Conservation (phyloP, 2,888 invertebrate genomes). For the Pardosa pseudoannulata region DNA sequence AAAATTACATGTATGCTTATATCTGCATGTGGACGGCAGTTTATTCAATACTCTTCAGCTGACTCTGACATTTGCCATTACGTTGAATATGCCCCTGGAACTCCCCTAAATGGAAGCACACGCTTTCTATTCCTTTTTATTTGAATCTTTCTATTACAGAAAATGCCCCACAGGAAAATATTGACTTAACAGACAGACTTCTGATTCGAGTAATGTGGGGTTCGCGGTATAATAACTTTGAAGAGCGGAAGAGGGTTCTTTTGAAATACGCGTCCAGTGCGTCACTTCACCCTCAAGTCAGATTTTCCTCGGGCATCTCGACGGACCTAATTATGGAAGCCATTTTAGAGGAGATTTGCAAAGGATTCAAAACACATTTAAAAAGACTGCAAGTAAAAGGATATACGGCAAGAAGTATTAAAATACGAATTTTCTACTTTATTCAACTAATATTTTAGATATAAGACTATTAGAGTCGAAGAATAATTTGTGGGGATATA, state of each 20-base stretch:
- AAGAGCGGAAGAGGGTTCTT: neutral
- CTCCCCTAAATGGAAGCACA: neutral
- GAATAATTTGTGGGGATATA: too few relatives aligned
- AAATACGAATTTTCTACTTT: too few relatives aligned
- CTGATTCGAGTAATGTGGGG: neutral
- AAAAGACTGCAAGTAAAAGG: too few relatives aligned
- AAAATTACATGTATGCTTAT: neutral
- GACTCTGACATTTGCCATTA: neutral
- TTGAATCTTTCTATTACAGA: neutral
- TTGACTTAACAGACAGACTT: neutral
- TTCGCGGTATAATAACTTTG: neutral
- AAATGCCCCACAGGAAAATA: neutral
- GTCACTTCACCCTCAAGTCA: neutral
- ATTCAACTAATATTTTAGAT: too few relatives aligned
- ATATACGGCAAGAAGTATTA: too few relatives aligned
- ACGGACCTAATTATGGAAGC: neutral
- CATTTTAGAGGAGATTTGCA: neutral
- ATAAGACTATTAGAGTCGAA: too few relatives aligned
- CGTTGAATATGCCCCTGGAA: neutral
- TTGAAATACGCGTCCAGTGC: neutral
- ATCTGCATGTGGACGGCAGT: neutral
- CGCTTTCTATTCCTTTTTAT: neutral
- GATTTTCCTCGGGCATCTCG: neutral
- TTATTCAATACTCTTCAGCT: slow-evolving; percentile 2
- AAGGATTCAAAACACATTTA: neutral